Evolutionary conservation across 2,113 vertebrate species (phyloP).

Genomic region (Gavia stellata): DNA sequence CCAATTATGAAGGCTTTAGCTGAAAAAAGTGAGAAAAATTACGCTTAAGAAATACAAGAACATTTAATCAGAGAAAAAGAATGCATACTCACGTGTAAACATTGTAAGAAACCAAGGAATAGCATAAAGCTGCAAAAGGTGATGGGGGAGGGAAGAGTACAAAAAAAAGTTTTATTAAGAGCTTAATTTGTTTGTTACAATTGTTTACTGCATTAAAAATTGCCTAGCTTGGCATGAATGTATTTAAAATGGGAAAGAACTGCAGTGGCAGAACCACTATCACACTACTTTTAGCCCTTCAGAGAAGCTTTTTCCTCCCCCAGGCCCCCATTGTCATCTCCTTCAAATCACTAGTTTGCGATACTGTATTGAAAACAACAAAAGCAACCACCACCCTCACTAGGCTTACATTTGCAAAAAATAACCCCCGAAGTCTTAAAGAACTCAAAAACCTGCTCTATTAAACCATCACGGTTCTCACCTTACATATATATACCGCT

Average conservation of each 20-base stretch:
- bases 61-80: not conserved
- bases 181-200: not conserved
- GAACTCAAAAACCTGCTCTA: not conserved
- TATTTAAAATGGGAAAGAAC: not conserved
- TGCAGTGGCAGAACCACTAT: not conserved
- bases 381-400: not conserved
- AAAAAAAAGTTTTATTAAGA: not conserved
- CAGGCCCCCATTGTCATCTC: not conserved
- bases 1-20: not conserved
- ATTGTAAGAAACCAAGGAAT: constrained; percentile 99
- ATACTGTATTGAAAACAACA: not conserved
- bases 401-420: not conserved
- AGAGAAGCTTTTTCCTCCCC: not conserved
- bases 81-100: constrained; percentile 94
- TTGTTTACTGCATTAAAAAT: not conserved
- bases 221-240: not conserved
- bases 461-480: not conserved
- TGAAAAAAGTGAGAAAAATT: not conserved
- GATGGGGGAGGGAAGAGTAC: not conserved
- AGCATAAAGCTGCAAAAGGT: constrained; percentile 85
- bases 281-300: not conserved
- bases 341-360: not conserved
- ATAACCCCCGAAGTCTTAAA: not conserved
- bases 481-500: not conserved
- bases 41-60: not conserved